Conservation (phyloP, 2,797 vertebrate genomes). For the Euphonia xanthogaster region DNA sequence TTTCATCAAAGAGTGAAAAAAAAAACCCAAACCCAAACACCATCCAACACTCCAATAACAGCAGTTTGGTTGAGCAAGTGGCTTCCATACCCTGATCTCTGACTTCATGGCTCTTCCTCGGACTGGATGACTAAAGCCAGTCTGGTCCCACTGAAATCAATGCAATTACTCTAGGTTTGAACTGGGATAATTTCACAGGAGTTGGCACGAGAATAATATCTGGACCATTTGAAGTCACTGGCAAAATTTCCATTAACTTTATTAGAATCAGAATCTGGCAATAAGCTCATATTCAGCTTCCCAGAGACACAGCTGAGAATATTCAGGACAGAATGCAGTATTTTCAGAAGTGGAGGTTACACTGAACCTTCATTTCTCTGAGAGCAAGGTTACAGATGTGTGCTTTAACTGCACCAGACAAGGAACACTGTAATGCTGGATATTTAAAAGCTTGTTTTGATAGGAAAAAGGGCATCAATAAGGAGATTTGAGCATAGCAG, state of each 20-base stretch:
- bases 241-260: slow-evolving; percentile 58
- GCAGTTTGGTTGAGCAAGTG: fast-evolving
- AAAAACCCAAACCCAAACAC: fast-evolving
- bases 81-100: not conserved
- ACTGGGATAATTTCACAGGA: slow-evolving; percentile 28
- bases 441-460: not conserved
- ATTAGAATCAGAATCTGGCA: slow-evolving; percentile 65
- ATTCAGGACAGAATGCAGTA: slow-evolving; percentile 14
- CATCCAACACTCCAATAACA: not conserved
- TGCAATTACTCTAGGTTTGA: slow-evolving; percentile 3
- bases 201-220: slow-evolving; percentile 34
- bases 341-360: slow-evolving; percentile 29
- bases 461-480: not conserved
- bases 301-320: slow-evolving; percentile 55
- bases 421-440: not conserved
- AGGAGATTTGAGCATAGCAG: not conserved
- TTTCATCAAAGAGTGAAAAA: not conserved
- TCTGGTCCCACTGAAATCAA: not conserved
- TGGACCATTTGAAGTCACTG: slow-evolving; percentile 56
- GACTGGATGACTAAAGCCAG: not conserved
- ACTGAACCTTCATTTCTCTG: not conserved
- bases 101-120: not conserved
- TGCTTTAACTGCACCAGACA: not conserved
- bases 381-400: not conserved
- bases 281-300: not conserved